These are phyloP conservation scores for Germaria angustata DNA, from an alignment of 2,888 invertebrate genomes.

Conservation along the genomic window DNA sequence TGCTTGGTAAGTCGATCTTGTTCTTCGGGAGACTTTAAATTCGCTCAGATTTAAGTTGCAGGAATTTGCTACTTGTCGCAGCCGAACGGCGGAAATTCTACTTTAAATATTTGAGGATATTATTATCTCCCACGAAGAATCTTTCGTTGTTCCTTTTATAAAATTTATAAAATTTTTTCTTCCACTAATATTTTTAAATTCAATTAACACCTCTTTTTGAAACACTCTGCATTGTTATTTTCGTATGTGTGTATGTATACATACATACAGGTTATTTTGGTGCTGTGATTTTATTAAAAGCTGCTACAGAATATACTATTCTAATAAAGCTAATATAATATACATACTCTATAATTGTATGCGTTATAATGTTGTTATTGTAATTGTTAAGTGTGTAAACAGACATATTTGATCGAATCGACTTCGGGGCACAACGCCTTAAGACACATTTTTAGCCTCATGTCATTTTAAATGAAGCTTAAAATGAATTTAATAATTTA, in stretches of 20 bases:
- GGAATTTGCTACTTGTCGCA: too few species aligned
- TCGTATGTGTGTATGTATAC: background rate
- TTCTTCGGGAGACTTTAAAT: too few species aligned
- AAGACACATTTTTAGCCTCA: background rate
- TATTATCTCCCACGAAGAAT: too few species aligned
- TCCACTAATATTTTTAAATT: too few species aligned
- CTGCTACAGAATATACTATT: constrained; percentile 37
- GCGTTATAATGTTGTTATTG: background rate
- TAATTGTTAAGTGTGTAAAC: background rate
- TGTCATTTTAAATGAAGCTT: background rate
- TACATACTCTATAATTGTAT: background rate
- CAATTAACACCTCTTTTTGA: background rate
- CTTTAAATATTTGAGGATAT: too few species aligned
- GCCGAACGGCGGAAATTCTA: too few species aligned
- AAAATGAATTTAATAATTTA: too few species aligned
- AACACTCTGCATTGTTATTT: constrained; percentile 5
- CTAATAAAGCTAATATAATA: constrained; percentile 30
- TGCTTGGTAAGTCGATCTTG: too few species aligned
- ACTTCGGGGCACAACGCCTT: background rate
- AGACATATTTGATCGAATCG: background rate
- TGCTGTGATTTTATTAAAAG: constrained; percentile 31
- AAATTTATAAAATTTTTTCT: too few species aligned
- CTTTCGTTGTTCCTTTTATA: too few species aligned
- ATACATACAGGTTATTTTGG: constrained; percentile 35
- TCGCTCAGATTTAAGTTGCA: too few species aligned